Conservation (phyloP, 2,888 invertebrate species). For the Ganaspis brasiliensis region DNA sequence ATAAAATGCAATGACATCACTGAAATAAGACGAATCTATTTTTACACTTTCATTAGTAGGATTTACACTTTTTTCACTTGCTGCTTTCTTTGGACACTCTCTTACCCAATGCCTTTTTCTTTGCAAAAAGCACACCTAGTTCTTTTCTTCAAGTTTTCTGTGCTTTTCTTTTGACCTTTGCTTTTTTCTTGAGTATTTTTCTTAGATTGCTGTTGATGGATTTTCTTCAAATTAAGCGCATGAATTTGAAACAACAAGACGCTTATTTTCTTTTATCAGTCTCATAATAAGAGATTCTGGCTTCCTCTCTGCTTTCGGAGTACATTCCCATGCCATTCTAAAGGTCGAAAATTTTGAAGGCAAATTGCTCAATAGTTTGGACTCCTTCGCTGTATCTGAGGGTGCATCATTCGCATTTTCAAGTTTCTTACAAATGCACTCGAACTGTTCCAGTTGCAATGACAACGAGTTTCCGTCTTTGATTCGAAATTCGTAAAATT, state of each 20-base stretch:
- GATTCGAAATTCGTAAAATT: constrained; percentile 46
- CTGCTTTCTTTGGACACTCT: constrained; percentile 39
- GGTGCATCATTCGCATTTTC: constrained; percentile 36
- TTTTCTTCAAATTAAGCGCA: constrained; percentile 8
- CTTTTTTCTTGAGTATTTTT: neutral
- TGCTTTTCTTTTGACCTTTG: neutral
- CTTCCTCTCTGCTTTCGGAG: constrained; percentile 43
- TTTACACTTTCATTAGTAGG: neutral
- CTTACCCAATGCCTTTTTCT: constrained; percentile 46
- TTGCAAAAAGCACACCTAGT: constrained; percentile 36
- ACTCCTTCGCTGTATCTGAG: constrained; percentile 36
- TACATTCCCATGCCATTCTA: constrained; percentile 51
- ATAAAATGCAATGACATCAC: constrained; percentile 43
- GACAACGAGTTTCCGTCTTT: constrained; percentile 36
- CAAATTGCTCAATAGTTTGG: constrained; percentile 43
- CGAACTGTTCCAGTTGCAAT: constrained; percentile 31
- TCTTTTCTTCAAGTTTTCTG: constrained; percentile 9
- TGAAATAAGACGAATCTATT: constrained; percentile 7
- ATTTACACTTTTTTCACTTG: constrained; percentile 6
- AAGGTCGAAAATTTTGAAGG: constrained; percentile 46
- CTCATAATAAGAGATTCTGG: constrained; percentile 36
- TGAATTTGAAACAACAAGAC: constrained; percentile 38
- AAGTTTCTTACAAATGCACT: constrained; percentile 41
- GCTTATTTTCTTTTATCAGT: constrained; percentile 41
- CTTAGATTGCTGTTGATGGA: neutral